Base-by-base conservation (phyloP, 1,140 invertebrate genomes). In the Nasonia giraulti region DNA sequence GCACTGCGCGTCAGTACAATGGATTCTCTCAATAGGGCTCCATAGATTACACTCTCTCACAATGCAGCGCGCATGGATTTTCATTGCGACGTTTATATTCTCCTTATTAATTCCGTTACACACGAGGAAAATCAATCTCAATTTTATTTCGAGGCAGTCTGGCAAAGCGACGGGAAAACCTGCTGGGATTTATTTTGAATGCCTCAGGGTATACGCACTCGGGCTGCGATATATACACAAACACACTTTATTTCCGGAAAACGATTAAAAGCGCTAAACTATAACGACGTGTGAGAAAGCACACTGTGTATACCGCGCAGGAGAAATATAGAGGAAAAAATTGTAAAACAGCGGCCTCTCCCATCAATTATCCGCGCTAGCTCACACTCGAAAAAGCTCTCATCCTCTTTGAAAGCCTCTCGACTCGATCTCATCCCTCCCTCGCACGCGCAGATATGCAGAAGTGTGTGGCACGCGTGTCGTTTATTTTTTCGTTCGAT, bases 401-500 rank as follows among this genome's bases (percentile, higher is more conserved):
- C 44, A 4, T 62, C 14, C 17, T n/a, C 69, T 74, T 17, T 62
- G 23, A 77, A 77, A 77, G 75, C 75, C 75, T 27, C 75, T 77
- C 44, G 40, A 77, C 27, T 27, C 20, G 3, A 23, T 23, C 40
- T 47, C 74, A 74, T 74, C 71, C 71, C 71, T 20, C 31, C 8
- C 27, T 20, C n/a, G 69, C 69, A 0, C 33, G 31, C 69, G 27
- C 33, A 37, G 4, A 37, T 37, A 37, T 37, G 33, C 33, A 37
- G 4, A 14, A 71, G 55, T 62, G 20, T 11, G 8, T 1, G 55
- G 23, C 23, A 23, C 66, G 20, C 20, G 66, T 23, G 66, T 27
- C n/a, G 20, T 17, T 14, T 55, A 17, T 55, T 55, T 55, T 55
- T 55, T 17, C 17, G 1, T 55, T 55, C 50, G 17, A 4, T 55